phyloP scores from a whole-genome alignment of 2,113 vertebrate species.

The Cochlearius cochlearius region DNA sequence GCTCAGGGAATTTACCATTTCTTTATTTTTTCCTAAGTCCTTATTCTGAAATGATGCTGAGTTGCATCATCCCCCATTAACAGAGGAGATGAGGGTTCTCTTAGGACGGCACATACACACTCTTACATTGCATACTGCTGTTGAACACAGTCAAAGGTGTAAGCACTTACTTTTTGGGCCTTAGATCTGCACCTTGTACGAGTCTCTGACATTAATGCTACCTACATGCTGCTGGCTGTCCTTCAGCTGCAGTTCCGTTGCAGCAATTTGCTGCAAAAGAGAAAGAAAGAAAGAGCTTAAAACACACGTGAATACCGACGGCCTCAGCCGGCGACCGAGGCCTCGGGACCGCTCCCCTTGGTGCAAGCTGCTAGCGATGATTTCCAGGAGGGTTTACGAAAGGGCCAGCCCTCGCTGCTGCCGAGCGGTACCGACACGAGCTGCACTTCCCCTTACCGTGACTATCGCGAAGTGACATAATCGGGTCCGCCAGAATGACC shows the following conservation, averaged over 20 bases:
- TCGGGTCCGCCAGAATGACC: accelerated
- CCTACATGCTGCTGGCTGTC: no score
- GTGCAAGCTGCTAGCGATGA: background rate
- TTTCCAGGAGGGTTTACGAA: background rate
- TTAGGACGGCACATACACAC: background rate
- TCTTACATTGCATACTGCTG: background rate
- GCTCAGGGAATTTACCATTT: background rate
- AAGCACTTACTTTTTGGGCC: background rate
- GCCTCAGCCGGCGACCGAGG: background rate
- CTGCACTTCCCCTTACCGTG: background rate
- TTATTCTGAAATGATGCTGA: background rate
- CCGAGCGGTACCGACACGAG: accelerated
- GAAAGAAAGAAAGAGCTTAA: background rate
- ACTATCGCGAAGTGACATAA: no score
- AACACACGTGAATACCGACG: accelerated
- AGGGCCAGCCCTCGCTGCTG: background rate
- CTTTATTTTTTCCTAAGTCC: background rate
- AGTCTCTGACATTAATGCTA: background rate
- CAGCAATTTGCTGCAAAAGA: background rate
- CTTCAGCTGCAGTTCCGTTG: background rate
- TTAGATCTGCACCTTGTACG: background rate
- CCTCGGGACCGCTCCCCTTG: accelerated
- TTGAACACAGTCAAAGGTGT: background rate
- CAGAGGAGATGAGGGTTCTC: background rate
- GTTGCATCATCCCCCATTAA: background rate